A percentile compares a stretch with the other conserved stretches of the same genome.
Conservation (phyloP, 2,888 invertebrate genomes). For the Lepeophtheirus nordmannii region DNA sequence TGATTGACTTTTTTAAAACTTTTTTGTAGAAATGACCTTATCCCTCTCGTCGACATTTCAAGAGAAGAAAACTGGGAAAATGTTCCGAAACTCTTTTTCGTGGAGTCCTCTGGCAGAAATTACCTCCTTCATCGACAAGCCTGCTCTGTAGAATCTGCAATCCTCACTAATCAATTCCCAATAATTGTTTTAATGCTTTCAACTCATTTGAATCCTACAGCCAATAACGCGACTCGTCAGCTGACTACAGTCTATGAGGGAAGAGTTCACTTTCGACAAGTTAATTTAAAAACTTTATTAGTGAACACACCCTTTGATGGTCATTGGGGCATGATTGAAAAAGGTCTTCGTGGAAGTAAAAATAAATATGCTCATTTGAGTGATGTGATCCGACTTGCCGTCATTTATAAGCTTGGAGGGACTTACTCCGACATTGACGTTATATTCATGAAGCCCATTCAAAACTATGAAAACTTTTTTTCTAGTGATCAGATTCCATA, state of each 20-base stretch:
- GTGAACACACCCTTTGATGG: background rate
- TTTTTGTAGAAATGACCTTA: too few relatives aligned
- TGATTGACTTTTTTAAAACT: too few relatives aligned
- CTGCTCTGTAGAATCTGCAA: conserved; percentile 14
- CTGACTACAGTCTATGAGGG: background rate
- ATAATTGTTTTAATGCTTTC: conserved; percentile 1
- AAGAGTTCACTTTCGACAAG: conserved; percentile 7
- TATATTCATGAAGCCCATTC: conserved; percentile 6
- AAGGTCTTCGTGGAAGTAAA: background rate
- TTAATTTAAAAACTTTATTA: background rate
- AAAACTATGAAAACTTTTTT: background rate
- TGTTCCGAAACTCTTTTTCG: conserved; percentile 5
- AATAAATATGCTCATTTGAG: conserved; percentile 5
- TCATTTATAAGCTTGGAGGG: conserved; percentile 10
- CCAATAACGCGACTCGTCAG: conserved; percentile 15
- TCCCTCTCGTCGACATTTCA: background rate
- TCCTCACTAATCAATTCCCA: background rate
- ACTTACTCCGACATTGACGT: conserved; percentile 19
- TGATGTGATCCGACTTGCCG: conserved; percentile 8
- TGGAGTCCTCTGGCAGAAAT: conserved; percentile 15
- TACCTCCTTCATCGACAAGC: conserved; percentile 9
- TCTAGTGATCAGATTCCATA: conserved; percentile 1
- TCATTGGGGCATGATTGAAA: background rate
- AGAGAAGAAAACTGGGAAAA: background rate
- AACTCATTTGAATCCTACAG: background rate